phyloP scores from a whole-genome alignment of 2,888 invertebrate genomes.

The Callinectes sapidus region DNA sequence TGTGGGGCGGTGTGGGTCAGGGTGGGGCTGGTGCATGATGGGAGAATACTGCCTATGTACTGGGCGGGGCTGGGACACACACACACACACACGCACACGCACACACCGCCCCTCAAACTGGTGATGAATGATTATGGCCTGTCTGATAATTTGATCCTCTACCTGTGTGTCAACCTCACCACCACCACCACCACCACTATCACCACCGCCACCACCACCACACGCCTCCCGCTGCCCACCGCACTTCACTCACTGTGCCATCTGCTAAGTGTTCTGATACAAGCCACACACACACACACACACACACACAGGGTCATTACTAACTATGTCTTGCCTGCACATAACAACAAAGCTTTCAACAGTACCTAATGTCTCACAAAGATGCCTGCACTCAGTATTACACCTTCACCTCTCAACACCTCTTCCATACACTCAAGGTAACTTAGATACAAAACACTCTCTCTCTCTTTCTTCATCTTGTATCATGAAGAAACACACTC shows the following conservation, averaged over 20 bases:
- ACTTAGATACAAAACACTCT: not conserved
- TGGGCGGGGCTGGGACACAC: not conserved
- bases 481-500: not conserved
- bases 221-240: not conserved
- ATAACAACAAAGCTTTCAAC: not conserved
- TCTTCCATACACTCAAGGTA: not conserved
- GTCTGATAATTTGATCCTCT: constrained; percentile 63
- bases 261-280: not conserved
- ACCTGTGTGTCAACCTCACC: constrained; percentile 38
- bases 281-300: too few species aligned
- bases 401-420: not conserved
- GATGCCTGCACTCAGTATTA: not conserved
- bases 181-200: constrained; percentile 25
- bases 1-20: not conserved
- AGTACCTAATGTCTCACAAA: not conserved
- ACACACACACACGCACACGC: too few species aligned
- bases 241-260: not conserved
- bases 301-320: not conserved
- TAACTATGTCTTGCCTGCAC: not conserved
- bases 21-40: constrained; percentile 49
- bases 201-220: too few species aligned
- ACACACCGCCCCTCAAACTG: not conserved
- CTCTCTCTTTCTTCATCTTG: not conserved
- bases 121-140: constrained; percentile 35
- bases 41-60: not conserved